Conservation (phyloP, 2,888 invertebrate genomes). For the Rhamphomyia laevipes region DNA sequence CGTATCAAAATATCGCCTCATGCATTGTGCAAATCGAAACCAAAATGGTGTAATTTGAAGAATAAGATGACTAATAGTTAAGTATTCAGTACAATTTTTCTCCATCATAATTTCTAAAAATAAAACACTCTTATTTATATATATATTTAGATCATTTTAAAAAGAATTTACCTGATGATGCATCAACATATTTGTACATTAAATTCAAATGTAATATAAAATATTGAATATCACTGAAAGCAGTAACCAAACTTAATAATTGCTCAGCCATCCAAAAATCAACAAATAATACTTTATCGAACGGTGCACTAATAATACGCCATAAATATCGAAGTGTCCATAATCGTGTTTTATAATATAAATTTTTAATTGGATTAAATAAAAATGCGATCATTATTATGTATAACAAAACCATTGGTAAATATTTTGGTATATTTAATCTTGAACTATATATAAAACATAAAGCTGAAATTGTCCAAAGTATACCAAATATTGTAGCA, state of each 20-base stretch:
- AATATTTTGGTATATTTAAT: slow-evolving; percentile 81
- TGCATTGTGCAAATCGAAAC: slow-evolving; percentile 95
- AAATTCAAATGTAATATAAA: slow-evolving; percentile 83
- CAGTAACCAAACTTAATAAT: slow-evolving; percentile 80
- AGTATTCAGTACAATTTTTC: slow-evolving; percentile 44
- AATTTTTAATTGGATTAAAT: slow-evolving; percentile 83
- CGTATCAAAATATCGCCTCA: slow-evolving; percentile 90
- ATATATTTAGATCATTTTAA: too few relatives aligned
- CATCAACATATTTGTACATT: too few relatives aligned
- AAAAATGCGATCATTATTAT: slow-evolving; percentile 74
- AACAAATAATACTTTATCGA: slow-evolving; percentile 87
- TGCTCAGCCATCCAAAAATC: slow-evolving; percentile 99
- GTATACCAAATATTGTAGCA: slow-evolving; percentile 83
- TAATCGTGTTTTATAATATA: slow-evolving; percentile 85
- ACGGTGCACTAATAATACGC: slow-evolving; percentile 76
- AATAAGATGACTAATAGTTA: slow-evolving; percentile 66
- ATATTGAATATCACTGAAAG: slow-evolving; percentile 89
- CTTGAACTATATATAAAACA: slow-evolving; percentile 53
- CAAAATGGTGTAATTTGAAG: slow-evolving; percentile 84
- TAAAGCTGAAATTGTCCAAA: slow-evolving; percentile 86
- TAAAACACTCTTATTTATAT: too few relatives aligned
- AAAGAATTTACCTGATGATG: not conserved
- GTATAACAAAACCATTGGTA: slow-evolving; percentile 78
- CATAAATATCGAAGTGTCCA: slow-evolving; percentile 72
- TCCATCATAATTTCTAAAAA: slow-evolving; percentile 56